Base-by-base conservation (phyloP, 2,888 invertebrate species). In the Eupithecia dodoneata region DNA sequence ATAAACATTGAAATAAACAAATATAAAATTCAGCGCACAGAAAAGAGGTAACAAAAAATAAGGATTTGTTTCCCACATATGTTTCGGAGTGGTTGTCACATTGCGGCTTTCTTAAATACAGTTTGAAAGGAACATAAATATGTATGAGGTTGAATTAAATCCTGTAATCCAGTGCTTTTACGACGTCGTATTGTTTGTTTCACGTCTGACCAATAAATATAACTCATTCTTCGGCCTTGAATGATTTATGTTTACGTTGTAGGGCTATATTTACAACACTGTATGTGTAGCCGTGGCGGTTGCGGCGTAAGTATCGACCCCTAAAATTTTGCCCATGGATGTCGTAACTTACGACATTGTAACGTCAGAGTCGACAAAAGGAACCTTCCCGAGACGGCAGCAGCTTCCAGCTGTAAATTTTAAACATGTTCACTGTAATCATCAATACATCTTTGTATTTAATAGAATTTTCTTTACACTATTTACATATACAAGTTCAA, bases 71-170 rank as follows among this genome's bases (percentile, higher is more conserved):
- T 87, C 83, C 41, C 69, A 71, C 45, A 65, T 85, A 81, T 85
- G 86, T 88, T 87, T 85, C 81, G 79, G 86, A 87, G 86, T 85
- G 85, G 89, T 86, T 90, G 90, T 89, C 90, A 89, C 83, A 83
- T 70, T 44, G 70, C 74, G 72, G 74, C 80, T 83, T 86, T 84
- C 84, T 90, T 85, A 84, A 88, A 87, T 86, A 89, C 87, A 88
- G 89, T 88, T 89, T 86, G 83, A 84, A 82, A 82, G 52, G n/a
- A 69, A 82, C 80, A 85, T 90, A 89, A 89, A 92, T 90, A 91
- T 92, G 89, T 91, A 91, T 90, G 90, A 88, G 88, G 87, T 86
- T 84, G 87, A 91, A 91, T 92, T 89, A 90, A 91, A 90, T 85
- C 86, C 88, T 84, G 85, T 83, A 63, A 63, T 63, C 18, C 63